Evolutionary conservation across 2,888 invertebrate genomes (phyloP).

Genomic region (Rosalia funebris): DNA sequence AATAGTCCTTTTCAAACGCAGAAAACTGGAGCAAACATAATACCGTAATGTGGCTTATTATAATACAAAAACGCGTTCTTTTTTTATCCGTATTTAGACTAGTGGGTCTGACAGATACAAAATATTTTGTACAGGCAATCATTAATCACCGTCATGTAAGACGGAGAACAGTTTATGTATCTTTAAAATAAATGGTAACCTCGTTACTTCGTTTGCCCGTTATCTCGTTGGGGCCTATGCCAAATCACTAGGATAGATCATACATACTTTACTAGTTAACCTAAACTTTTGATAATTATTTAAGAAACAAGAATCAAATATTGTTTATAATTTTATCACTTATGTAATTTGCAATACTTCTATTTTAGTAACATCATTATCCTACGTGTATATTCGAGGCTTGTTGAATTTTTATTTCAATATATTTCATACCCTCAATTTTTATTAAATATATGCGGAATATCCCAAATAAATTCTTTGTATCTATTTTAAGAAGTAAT

Average conservation of each 20-base stretch:
- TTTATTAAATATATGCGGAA: too few species aligned
- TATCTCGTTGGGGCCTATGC: neutral
- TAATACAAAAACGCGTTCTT: neutral
- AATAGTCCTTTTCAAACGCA: neutral
- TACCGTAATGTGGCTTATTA: neutral
- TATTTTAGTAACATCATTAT: too few species aligned
- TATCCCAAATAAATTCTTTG: too few species aligned
- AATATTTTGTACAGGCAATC: neutral
- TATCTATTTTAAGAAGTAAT: too few species aligned
- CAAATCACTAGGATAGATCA: neutral
- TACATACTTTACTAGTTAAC: too few species aligned
- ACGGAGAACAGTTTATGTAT: constrained; percentile 10
- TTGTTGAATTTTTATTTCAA: too few species aligned
- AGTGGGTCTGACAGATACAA: neutral
- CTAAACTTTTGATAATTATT: too few species aligned
- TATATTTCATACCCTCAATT: too few species aligned
- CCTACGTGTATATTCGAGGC: too few species aligned
- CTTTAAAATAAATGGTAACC: constrained; percentile 10
- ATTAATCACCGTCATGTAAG: constrained; percentile 10
- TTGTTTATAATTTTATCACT: too few species aligned
- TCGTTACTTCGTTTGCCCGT: neutral
- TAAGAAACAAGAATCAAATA: too few species aligned
- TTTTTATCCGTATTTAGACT: neutral
- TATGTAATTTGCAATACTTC: too few species aligned
- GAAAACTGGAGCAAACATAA: neutral